phyloP scores from a whole-genome alignment of 2,797 vertebrate species.

The Periophthalmus magnuspinnatus region DNA sequence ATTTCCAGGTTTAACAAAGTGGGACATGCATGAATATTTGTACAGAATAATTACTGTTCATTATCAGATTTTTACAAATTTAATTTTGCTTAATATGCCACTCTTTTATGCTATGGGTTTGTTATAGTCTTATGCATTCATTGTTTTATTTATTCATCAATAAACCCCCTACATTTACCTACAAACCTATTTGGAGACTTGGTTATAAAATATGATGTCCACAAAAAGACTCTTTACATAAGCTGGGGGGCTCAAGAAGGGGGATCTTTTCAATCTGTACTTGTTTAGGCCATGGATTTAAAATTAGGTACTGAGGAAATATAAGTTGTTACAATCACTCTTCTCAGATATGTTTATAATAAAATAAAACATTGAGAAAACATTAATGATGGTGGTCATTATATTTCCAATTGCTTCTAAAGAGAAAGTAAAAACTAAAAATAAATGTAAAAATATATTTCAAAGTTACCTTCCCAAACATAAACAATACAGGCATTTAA shows the following conservation, averaged over 20 bases:
- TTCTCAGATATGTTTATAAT: not conserved
- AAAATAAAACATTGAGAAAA: not conserved
- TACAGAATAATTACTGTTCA: slow-evolving; percentile 4
- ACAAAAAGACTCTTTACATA: too few species aligned
- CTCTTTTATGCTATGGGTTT: slow-evolving; percentile 6
- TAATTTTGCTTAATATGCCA: slow-evolving; percentile 42
- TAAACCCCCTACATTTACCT: slow-evolving; percentile 5
- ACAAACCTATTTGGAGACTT: not conserved
- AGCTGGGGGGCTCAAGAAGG: not conserved
- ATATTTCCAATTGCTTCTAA: not conserved
- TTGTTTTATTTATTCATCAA: not conserved
- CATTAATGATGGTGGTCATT: not conserved
- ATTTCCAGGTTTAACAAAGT: slow-evolving; percentile 45
- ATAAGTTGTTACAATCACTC: not conserved
- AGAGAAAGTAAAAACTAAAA: not conserved
- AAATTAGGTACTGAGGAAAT: not conserved
- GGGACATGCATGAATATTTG: slow-evolving; percentile 12
- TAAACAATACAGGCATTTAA: too few species aligned
- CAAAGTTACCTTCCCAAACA: too few species aligned
- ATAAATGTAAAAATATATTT: too few species aligned
- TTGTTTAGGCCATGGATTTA: not conserved
- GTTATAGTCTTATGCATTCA: slow-evolving; percentile 17
- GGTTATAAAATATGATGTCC: not conserved
- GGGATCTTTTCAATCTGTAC: not conserved
- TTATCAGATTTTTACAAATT: slow-evolving; percentile 17